These are phyloP conservation scores for Genyomyrus donnyi DNA, from an alignment of 2,113 vertebrate species.

Conservation along the genomic window DNA sequence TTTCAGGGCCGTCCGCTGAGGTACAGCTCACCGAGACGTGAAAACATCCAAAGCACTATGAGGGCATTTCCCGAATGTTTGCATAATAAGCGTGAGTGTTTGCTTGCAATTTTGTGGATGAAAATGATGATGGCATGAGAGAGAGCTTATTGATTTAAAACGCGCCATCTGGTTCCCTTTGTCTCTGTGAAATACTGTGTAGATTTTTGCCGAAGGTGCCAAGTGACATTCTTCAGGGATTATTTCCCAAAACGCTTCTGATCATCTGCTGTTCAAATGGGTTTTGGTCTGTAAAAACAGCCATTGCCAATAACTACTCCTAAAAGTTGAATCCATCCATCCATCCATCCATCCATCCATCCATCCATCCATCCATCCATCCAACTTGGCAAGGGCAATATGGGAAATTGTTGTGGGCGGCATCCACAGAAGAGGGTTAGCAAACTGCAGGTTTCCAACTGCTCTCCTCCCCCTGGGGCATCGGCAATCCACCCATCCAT, in stretches of 20 bases:
- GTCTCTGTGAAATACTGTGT: background rate
- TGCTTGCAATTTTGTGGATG: background rate
- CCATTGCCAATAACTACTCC: background rate
- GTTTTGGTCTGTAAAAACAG: background rate
- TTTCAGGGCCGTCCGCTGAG: background rate
- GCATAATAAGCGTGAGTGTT: background rate
- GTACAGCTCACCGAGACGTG: background rate
- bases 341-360: background rate
- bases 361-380: background rate
- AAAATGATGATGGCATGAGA: background rate
- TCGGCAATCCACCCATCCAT: background rate
- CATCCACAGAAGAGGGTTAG: too few relatives aligned
- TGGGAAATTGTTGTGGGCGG: too few relatives aligned
- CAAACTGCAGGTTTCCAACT: too few relatives aligned
- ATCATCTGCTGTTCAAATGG: background rate
- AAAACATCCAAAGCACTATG: background rate
- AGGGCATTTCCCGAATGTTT: background rate
- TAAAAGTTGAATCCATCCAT: background rate
- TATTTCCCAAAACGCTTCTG: background rate
- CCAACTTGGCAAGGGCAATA: background rate
- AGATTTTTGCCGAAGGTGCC: background rate
- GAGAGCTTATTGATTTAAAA: background rate
- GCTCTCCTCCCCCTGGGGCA: too few relatives aligned
- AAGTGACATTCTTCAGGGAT: background rate
- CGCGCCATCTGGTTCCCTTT: background rate